Evolutionary conservation across 2,797 vertebrate genomes (phyloP), one percentile per base, ranked within the genome.

Genomic region (Scleropages formosus): DNA sequence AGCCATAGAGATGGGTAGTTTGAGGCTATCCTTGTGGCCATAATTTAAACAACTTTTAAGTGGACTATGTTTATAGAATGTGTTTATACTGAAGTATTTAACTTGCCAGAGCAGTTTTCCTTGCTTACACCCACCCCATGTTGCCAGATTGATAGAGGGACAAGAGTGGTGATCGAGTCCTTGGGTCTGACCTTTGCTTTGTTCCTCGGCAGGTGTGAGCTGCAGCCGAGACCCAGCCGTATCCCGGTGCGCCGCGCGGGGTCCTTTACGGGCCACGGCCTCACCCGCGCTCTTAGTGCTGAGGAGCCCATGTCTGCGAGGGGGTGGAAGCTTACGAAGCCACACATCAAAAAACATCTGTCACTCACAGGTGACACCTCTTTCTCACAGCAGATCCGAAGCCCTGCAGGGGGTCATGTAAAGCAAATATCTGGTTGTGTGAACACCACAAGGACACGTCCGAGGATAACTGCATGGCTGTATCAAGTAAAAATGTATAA

Each of bases 161-260:
- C 39, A 31, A 39, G 31, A 39, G 6, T 6, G 6, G 31, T 39
- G 31, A 39, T 39, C 39, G 39, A 6, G 31, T 39, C 2, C 31
- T 39, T n/a, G n/a, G 39, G 31, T 59, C 26, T 18, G 51, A 27
- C 20, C 47, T 44, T 10, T 1, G 31, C 60, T 16, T 20, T 22
- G 46, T 53, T 26, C 39, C 13, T 8, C 44, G 59, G 27, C 76
- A 94, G 93, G 78, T 91, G 84, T 78, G 89, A 93, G 75, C 81
- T 90, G 68, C 84, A 84, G 20, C 85, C 82, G 0, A 88, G 89
- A 9, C 59, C 80, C 22, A 94, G 92, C 80, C 86, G 88, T 56
- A 92, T 93, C 78, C 93, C 93, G 0, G 82, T 93, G 58, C 79
- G 86, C 47, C 90, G 78, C 82, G 76, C 60, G 0, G 80, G 27